A percentile compares a stretch with the other conserved stretches of the same genome.
phyloP scores from a whole-genome alignment of 2,113 vertebrate species.

The Phylloscopus trochiloides region DNA sequence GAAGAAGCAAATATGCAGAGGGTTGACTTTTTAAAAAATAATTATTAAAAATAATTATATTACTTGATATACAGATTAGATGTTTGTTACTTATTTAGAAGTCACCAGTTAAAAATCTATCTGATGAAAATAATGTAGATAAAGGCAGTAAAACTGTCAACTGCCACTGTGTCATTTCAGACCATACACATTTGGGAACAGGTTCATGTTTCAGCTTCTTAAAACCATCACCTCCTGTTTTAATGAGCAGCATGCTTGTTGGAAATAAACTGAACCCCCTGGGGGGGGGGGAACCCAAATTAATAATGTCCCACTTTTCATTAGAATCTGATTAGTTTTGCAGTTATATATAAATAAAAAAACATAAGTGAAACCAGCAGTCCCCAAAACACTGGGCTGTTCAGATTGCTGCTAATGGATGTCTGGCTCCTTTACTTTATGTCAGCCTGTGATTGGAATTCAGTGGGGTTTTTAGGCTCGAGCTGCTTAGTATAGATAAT shows the following conservation, averaged over 20 bases:
- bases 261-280: background rate
- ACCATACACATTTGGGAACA: background rate
- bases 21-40: background rate
- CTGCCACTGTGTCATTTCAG: background rate
- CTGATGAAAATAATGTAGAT: background rate
- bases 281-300: background rate
- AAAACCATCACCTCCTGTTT: constrained; percentile 18
- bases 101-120: background rate
- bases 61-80: background rate
- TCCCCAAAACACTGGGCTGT: background rate
- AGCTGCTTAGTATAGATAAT: background rate
- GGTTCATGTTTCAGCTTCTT: background rate
- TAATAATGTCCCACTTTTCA: constrained; percentile 16
- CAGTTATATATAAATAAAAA: constrained; percentile 41
- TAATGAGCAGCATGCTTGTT: constrained; percentile 3
- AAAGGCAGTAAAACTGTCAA: background rate
- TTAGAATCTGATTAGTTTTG: constrained; percentile 35
- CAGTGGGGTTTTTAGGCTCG: background rate
- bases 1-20: background rate
- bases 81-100: background rate
- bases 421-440: background rate
- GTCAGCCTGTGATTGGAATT: background rate
- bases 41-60: background rate
- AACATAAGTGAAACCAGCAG: background rate
- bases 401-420: background rate